Percentiles rank a stretch among this genome's conserved stretches.
Conservation (phyloP, 1,140 invertebrate genomes). For the Psix sp. region DNA sequence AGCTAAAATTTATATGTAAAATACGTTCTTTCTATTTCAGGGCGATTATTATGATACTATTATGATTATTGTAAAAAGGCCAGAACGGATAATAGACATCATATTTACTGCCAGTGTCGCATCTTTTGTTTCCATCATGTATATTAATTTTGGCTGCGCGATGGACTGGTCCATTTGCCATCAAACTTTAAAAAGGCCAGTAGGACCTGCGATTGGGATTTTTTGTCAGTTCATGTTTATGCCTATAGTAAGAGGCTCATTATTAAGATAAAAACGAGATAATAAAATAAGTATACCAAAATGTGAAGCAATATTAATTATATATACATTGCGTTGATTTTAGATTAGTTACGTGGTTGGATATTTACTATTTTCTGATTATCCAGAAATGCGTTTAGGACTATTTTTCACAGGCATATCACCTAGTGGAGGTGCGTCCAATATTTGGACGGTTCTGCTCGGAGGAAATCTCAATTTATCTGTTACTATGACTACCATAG, state of each 20-base stretch:
- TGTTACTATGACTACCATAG: constrained; percentile 94
- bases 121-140: constrained; percentile 88
- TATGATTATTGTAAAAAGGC: constrained; percentile 80
- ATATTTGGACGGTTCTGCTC: constrained; percentile 94
- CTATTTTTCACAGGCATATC: constrained; percentile 94
- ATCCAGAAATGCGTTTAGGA: constrained; percentile 86
- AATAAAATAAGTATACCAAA: no score
- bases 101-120: constrained; percentile 88
- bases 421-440: constrained; percentile 95
- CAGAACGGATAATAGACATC: constrained; percentile 82
- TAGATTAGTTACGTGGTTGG: constrained; percentile 88
- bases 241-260: constrained; percentile 89
- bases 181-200: constrained; percentile 83
- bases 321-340: constrained; percentile 43
- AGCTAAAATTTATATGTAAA: not conserved
- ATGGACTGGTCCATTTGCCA: constrained; percentile 86
- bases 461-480: constrained; percentile 93
- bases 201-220: constrained; percentile 91
- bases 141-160: constrained; percentile 96
- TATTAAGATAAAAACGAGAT: no score
- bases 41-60: constrained; percentile 9
- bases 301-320: no score
- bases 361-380: constrained; percentile 83
- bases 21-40: constrained; percentile 21
- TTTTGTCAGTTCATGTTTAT: constrained; percentile 91